Evolutionary conservation across 1,140 invertebrate genomes (phyloP).

Genomic region (Aphidius gifuensis): DNA sequence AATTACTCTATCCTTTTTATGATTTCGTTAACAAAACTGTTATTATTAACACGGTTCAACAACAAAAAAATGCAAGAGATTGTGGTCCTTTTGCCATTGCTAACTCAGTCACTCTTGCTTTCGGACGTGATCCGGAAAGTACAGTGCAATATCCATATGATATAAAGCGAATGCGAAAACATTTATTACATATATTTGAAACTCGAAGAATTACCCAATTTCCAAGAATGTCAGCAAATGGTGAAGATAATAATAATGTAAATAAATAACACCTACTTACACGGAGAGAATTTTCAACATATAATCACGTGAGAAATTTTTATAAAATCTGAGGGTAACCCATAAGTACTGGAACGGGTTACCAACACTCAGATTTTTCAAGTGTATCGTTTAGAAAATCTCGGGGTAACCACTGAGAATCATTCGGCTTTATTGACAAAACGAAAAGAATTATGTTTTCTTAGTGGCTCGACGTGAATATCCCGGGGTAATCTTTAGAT

Average conservation of each 20-base stretch:
- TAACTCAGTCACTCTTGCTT: conserved; percentile 9
- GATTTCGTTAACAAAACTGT: background rate
- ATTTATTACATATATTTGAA: conserved; percentile 6
- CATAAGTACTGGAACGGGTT: too few relatives aligned
- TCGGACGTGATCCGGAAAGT: background rate
- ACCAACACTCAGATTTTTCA: too few relatives aligned
- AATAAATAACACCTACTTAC: background rate
- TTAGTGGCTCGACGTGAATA: too few relatives aligned
- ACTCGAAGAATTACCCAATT: conserved; percentile 1
- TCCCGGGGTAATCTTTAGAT: too few relatives aligned
- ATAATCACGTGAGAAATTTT: too few relatives aligned
- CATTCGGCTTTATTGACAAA: too few relatives aligned
- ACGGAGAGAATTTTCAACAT: too few relatives aligned
- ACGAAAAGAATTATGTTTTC: too few relatives aligned
- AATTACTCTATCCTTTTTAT: conserved; percentile 14
- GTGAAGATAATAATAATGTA: background rate
- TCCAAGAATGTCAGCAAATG: background rate
- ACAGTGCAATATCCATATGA: background rate
- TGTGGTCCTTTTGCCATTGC: conserved; percentile 17
- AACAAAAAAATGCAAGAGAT: conserved; percentile 10
- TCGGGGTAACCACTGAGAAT: too few relatives aligned
- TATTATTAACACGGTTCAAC: conserved; percentile 13
- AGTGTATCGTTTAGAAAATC: too few relatives aligned
- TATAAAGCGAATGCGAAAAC: conserved; percentile 1
- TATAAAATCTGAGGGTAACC: too few relatives aligned